phyloP scores from a whole-genome alignment of 2,888 invertebrate genomes.

The Rhingia rostrata region DNA sequence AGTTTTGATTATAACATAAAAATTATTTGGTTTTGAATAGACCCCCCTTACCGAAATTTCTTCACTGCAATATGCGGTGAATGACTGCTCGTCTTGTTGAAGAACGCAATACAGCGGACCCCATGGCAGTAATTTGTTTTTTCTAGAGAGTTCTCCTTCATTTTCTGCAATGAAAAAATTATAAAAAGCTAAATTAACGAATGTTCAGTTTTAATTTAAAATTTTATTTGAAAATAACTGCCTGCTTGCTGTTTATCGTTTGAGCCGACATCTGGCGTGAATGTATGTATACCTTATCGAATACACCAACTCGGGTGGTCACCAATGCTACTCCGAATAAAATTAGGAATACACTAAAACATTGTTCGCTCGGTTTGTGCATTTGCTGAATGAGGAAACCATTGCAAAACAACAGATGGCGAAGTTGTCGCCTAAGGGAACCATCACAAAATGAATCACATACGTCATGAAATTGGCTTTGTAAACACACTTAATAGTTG shows the following conservation, averaged over 20 bases:
- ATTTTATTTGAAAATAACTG: neutral
- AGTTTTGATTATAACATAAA: neutral
- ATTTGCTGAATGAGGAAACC: neutral
- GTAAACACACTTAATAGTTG: neutral
- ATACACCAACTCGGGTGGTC: neutral
- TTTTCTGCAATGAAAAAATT: slow-evolving; percentile 79
- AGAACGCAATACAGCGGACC: slow-evolving; percentile 89
- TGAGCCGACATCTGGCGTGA: neutral
- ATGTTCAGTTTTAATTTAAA: neutral
- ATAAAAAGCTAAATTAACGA: neutral
- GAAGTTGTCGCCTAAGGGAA: neutral
- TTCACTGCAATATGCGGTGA: slow-evolving; percentile 89
- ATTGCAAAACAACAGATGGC: neutral
- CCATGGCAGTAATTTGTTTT: slow-evolving; percentile 84
- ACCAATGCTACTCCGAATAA: neutral
- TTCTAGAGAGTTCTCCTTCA: slow-evolving; percentile 83
- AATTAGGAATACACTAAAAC: neutral
- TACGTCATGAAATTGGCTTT: neutral
- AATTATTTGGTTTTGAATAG: slow-evolving; percentile 22
- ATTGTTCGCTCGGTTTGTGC: neutral
- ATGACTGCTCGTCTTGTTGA: slow-evolving; percentile 88
- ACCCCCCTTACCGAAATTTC: slow-evolving; percentile 87
- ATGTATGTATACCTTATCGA: neutral
- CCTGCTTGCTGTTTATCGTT: neutral
- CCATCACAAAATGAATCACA: neutral